Conservation (phyloP, 1,140 invertebrate species). For the Leptinotarsa defecta region DNA sequence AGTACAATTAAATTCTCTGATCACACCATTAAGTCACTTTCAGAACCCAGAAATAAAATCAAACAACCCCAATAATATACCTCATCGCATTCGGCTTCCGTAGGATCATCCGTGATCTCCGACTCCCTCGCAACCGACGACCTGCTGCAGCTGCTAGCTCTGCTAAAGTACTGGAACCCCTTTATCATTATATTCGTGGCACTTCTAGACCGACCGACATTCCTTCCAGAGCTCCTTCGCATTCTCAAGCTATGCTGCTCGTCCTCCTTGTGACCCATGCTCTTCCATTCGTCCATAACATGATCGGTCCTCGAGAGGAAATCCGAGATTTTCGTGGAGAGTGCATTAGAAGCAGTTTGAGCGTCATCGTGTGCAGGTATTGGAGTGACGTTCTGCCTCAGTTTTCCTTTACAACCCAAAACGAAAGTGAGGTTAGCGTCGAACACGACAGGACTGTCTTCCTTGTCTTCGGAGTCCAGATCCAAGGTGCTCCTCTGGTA, state of each 20-base stretch:
- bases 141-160: conserved; percentile 58
- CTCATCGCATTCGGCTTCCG: conserved; percentile 66
- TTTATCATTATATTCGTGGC: conserved; percentile 80
- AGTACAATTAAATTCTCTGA: too few species aligned
- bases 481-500: conserved; percentile 57
- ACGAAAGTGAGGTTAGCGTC: conserved; percentile 80
- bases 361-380: conserved; percentile 75
- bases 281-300: conserved; percentile 81
- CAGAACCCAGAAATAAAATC: neutral
- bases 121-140: conserved; percentile 60
- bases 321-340: conserved; percentile 76
- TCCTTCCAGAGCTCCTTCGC: conserved; percentile 53
- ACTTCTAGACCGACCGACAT: conserved; percentile 69
- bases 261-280: conserved; percentile 65
- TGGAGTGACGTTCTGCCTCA: conserved; percentile 70
- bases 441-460: conserved; percentile 77
- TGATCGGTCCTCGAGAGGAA: conserved; percentile 83
- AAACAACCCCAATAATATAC: conserved; percentile 47
- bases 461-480: conserved; percentile 64
- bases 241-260: conserved; percentile 52
- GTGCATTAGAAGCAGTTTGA: conserved; percentile 72
- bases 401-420: conserved; percentile 70
- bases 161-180: conserved; percentile 74
- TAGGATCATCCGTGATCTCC: conserved; percentile 60
- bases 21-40: neutral